These are phyloP conservation scores for Zaprionus ornatus DNA, from an alignment of 1,140 invertebrate genomes.

Conservation along the genomic window DNA sequence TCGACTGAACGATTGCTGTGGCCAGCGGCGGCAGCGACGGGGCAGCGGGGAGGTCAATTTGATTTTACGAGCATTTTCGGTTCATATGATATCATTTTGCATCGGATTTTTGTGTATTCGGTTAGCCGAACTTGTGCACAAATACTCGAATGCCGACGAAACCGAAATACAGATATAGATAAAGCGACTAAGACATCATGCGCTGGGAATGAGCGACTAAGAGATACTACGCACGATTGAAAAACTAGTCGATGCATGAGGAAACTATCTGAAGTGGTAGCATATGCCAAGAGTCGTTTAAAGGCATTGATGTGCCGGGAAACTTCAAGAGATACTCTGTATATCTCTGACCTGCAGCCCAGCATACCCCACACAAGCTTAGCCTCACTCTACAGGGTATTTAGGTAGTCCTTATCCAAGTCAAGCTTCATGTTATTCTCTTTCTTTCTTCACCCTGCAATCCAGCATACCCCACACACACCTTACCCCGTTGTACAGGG, in stretches of 20 bases:
- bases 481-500: not conserved
- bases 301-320: not conserved
- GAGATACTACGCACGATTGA: not conserved
- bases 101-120: constrained; percentile 34
- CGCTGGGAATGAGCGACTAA: not conserved
- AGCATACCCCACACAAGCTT: not conserved
- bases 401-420: not conserved
- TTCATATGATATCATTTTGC: constrained; percentile 56
- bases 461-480: not conserved
- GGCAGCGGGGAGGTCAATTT: constrained; percentile 60
- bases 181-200: not conserved
- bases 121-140: constrained; percentile 11
- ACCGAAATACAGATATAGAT: constrained; percentile 25
- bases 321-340: not conserved
- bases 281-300: not conserved
- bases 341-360: not conserved
- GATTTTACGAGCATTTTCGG: constrained; percentile 69
- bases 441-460: not conserved
- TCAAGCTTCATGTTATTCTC: not conserved
- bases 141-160: constrained; percentile 2
- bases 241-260: not conserved
- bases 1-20: constrained; percentile 19
- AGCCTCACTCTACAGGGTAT: constrained; percentile 11
- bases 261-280: not conserved
- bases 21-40: not conserved